These are phyloP conservation scores for Ochotona curzoniae DNA, from an alignment of 2,113 vertebrate genomes.

Conservation along the genomic window DNA sequence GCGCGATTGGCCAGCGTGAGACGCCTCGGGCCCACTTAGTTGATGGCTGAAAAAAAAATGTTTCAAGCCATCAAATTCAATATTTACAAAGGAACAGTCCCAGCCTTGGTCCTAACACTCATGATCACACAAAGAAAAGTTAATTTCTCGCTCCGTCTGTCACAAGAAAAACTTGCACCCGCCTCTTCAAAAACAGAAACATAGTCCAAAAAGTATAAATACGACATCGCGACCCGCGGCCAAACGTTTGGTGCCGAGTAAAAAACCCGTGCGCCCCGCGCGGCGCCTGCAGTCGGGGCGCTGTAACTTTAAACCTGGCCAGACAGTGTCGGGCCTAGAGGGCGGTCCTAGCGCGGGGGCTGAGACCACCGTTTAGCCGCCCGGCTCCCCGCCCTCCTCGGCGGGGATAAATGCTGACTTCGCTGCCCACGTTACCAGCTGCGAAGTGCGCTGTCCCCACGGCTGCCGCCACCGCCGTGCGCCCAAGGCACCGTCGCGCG, in stretches of 20 bases:
- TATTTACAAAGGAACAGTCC: conserved; percentile 76
- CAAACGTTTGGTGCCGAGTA: too few relatives aligned
- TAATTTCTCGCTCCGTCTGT: conserved; percentile 46
- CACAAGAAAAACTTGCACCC: conserved; percentile 36
- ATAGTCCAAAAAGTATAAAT: neutral
- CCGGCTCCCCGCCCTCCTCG: conserved; percentile 79
- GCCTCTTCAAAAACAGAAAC: conserved; percentile 30
- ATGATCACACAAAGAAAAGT: conserved; percentile 3
- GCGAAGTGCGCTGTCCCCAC: conserved; percentile 41
- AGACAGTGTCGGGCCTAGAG: conserved; percentile 26
- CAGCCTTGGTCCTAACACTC: conserved; percentile 57
- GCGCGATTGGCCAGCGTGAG: neutral
- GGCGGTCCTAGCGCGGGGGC: conserved; percentile 80
- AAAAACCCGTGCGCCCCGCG: neutral
- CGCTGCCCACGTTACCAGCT: conserved; percentile 37
- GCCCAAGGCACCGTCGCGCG: conserved; percentile 56
- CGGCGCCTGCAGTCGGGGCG: conserved; percentile 64
- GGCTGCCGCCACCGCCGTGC: neutral
- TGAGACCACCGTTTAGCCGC: conserved; percentile 82
- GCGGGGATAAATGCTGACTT: conserved; percentile 72
- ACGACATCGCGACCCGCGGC: too few relatives aligned
- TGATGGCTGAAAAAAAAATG: neutral
- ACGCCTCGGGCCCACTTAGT: conserved; percentile 61
- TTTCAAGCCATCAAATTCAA: conserved; percentile 39
- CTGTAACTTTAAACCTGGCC: conserved; percentile 88